These are phyloP conservation scores for Bothrops alternatus DNA, from an alignment of 2,797 vertebrate species.

Conservation along the genomic window DNA sequence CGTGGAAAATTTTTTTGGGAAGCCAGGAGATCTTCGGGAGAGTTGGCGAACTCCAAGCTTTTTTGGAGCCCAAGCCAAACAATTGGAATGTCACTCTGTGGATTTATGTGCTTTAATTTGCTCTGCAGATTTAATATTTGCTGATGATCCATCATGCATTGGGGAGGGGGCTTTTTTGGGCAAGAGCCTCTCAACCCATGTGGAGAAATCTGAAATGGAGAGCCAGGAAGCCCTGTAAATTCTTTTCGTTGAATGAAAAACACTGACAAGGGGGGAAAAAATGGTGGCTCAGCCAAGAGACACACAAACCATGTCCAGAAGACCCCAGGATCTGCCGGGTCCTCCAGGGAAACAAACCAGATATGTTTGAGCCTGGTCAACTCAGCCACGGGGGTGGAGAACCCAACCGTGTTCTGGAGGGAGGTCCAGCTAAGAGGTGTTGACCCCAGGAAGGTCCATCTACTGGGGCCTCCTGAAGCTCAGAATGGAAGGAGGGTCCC, in stretches of 20 bases:
- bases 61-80: not conserved
- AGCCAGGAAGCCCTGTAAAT: not conserved
- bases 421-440: not conserved
- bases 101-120: not conserved
- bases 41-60: not conserved
- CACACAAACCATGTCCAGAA: not conserved
- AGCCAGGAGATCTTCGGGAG: not conserved
- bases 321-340: too few species aligned
- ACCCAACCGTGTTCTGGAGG: not conserved
- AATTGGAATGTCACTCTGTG: rapidly evolving
- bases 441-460: not conserved
- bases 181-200: not conserved
- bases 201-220: not conserved
- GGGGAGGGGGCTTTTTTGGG: not conserved
- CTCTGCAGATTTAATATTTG: not conserved
- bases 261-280: not conserved
- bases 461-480: not conserved
- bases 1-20: not conserved
- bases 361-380: not conserved
- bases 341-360: not conserved
- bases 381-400: not conserved
- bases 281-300: not conserved
- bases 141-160: too few species aligned
- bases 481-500: too few species aligned
- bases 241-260: not conserved